phyloP scores from a whole-genome alignment of 2,113 vertebrate genomes.

The Gnathonemus longibarbis region DNA sequence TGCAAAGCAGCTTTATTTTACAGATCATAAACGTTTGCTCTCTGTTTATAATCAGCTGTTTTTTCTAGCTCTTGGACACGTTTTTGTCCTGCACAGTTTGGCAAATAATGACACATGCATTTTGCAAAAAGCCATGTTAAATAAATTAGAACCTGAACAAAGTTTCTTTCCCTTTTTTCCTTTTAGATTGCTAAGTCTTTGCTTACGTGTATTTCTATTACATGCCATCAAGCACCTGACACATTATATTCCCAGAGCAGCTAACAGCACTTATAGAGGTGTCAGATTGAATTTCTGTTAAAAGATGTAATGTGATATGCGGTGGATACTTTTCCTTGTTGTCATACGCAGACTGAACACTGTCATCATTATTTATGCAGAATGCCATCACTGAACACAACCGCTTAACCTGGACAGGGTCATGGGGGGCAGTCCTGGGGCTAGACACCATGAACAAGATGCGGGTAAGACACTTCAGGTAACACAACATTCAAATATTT shows the following conservation, averaged over 20 bases:
- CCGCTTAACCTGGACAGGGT: background rate
- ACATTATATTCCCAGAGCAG: background rate
- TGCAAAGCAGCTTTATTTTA: background rate
- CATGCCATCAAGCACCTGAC: conserved; percentile 3
- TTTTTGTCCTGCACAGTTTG: background rate
- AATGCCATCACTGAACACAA: background rate
- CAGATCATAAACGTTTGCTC: background rate
- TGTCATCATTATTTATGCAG: background rate
- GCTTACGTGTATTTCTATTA: background rate
- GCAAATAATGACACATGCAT: background rate
- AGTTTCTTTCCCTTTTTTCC: background rate
- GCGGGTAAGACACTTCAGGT: background rate
- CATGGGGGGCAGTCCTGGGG: background rate
- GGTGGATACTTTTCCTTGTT: background rate
- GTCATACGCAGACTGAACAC: background rate
- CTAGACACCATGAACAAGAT: background rate
- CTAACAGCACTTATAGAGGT: conserved; percentile 4
- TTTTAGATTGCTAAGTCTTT: background rate
- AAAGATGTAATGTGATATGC: conserved; percentile 12
- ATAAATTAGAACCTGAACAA: background rate
- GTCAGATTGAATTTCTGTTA: background rate
- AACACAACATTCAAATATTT: background rate
- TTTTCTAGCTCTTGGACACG: background rate
- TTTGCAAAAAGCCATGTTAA: background rate
- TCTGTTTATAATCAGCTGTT: background rate